Base-by-base conservation (phyloP, 2,113 vertebrate genomes). In the Zootoca vivipara region DNA sequence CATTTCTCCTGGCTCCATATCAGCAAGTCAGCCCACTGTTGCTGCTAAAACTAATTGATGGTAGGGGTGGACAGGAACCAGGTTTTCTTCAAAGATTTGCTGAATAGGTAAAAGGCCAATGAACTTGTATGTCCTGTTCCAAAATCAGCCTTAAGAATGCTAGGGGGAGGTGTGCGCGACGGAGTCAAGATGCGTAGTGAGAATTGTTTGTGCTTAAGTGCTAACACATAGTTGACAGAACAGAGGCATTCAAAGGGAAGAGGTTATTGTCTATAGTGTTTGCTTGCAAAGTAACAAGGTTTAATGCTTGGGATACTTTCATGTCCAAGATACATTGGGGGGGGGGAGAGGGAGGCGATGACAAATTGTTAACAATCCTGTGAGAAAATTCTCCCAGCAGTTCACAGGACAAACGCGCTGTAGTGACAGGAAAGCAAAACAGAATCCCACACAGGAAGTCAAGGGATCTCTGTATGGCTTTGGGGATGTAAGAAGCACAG, bases 381-480 rank as follows among this genome's bases (percentile, higher is more conserved):
- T 96, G 96, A 96, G 94, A 90, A 64, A 88, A 93, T 95, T 96
- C 92, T 96, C 90, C 90, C 30, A 0, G 77, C 42, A 40, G 93
- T 94, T 96, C 96, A 94, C 73, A 96, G 95, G 92, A 95, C 92
- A 91, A 87, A 81, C 62, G 87, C 5, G 52, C 87, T 91, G 87
- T 13, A 82, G 89, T 89, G 95, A 96, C 96, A 91, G 91, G 93
- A 96, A 92, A 87, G 86, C 89, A 86, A 78, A 62, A 81, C 35
- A 83, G 83, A 82, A 80, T 93, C 93, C 93, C 87, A 88, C 87
- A 96, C 97, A 97, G 97, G 97, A 98, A 96, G 95, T 96, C 91
- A 89, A 85, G 0, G 82, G 92, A 89, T 91, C 90, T 87, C 62
- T 92, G 87, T 90, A 88, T 86, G 89, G 92, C 93, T 91, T 89